Base-by-base conservation (phyloP, 2,888 invertebrate species). In the Pasiphila rectangulata region DNA sequence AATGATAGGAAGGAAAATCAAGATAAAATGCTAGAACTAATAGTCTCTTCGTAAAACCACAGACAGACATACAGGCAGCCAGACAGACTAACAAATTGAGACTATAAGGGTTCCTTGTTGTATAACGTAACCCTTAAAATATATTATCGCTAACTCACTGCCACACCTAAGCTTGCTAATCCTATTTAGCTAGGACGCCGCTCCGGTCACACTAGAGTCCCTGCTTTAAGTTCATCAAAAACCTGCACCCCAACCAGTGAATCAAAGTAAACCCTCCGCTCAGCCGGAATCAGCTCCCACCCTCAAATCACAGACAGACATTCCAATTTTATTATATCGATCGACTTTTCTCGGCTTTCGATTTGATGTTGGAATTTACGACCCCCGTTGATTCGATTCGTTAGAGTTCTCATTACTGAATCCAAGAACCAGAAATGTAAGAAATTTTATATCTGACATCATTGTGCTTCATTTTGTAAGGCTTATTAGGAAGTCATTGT, bases 261-360 rank as follows among this genome's bases (percentile, higher is more conserved):
- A 32, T 24, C 15, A 36, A 36, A 21, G 23, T 15, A 7, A 24
- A 37, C 19, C 13, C 25, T 6, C 16, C 15, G 3, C 27, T 17
- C 20, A 35, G 21, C 25, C 17, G 2, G 10, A 10, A 15, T 17
- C 7, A 32, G 7, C 10, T 41, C 12, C 10, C 9, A 27, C 13
- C n/a, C n/a, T n/a, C 4, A 24, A 45, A 29, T 40, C 44, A 32
- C 32, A 34, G 41, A 43, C 25, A 42, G 37, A 27, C 37, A 38
- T 13, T 38, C 21, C 36, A 12, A 46, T 36, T 30, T 47, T 32
- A 43, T 46, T 46, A 39, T 42, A 42, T 32, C 40, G 46, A 48
- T 58, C 43, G 46, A 54, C 51, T 60, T 67, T 63, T 59, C 56
- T 57, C 54, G 49, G 56, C 52, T 60, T 57, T 56, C 59, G 61